These are phyloP conservation scores for Drosophila anomalipes DNA, from an alignment of 2,888 invertebrate species.

Conservation along the genomic window DNA sequence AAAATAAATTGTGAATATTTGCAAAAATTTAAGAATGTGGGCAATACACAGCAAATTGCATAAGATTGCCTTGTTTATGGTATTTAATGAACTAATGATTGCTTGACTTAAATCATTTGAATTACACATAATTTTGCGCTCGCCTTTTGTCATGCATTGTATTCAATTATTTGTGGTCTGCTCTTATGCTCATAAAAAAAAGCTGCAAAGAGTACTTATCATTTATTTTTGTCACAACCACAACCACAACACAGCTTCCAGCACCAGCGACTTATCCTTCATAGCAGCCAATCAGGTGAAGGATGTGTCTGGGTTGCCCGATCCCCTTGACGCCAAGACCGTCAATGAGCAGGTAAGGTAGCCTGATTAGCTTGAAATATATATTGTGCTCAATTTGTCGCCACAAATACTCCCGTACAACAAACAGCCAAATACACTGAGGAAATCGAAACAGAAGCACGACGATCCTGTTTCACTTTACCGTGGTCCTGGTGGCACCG, in stretches of 20 bases:
- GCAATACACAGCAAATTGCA: neutral
- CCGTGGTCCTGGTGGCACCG: conserved; percentile 86
- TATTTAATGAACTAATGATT: conserved; percentile 22
- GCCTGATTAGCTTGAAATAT: conserved; percentile 19
- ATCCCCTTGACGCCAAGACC: conserved; percentile 85
- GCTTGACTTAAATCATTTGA: conserved; percentile 10
- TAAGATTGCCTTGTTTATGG: conserved; percentile 30
- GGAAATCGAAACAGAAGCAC: conserved; percentile 83
- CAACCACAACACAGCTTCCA: conserved; percentile 88
- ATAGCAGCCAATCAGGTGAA: conserved; percentile 87
- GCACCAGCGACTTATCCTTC: conserved; percentile 91
- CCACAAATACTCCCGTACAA: neutral
- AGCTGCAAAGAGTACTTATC: neutral
- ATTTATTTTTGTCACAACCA: neutral
- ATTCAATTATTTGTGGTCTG: neutral
- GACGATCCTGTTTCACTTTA: conserved; percentile 84
- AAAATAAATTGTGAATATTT: conserved; percentile 33
- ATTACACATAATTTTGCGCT: conserved; percentile 3
- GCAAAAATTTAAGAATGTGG: conserved; percentile 18
- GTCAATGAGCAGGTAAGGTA: conserved; percentile 77
- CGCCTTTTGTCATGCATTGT: conserved; percentile 16
- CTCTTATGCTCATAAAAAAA: neutral
- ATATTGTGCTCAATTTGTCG: conserved; percentile 27
- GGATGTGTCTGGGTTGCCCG: conserved; percentile 86
- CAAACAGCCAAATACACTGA: conserved; percentile 78